Conservation (phyloP, 2,888 invertebrate species). For the Lucinisca nassula region DNA sequence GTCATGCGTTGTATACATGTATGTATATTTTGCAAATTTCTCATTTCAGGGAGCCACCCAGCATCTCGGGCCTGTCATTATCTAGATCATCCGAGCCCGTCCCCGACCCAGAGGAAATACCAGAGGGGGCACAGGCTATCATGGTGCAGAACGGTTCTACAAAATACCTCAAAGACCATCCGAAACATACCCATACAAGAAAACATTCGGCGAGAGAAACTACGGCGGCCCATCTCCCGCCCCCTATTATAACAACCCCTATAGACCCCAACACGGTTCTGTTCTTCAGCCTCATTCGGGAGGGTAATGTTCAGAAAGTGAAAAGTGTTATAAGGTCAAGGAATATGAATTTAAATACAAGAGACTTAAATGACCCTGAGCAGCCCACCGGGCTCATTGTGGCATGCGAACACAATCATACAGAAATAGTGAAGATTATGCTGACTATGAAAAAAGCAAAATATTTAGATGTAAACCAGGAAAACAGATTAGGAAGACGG, state of each 20-base stretch:
- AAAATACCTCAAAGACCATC: slow-evolving; percentile 4
- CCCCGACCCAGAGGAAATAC: background rate
- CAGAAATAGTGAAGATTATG: slow-evolving; percentile 78
- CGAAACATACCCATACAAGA: background rate
- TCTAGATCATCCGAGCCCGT: background rate
- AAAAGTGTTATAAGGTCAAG: slow-evolving; percentile 69
- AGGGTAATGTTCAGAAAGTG: slow-evolving; percentile 65
- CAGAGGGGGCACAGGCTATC: background rate
- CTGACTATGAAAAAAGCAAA: slow-evolving; percentile 76
- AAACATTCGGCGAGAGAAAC: background rate
- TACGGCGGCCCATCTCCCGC: background rate
- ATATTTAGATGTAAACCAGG: slow-evolving; percentile 80
- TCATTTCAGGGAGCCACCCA: background rate
- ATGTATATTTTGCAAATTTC: background rate
- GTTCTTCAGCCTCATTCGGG: slow-evolving; percentile 70
- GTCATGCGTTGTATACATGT: no score
- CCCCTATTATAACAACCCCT: slow-evolving; percentile 25
- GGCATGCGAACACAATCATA: slow-evolving; percentile 75
- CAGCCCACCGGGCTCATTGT: slow-evolving; percentile 79
- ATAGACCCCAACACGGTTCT: slow-evolving; percentile 62
- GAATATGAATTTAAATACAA: slow-evolving; percentile 72
- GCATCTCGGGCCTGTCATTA: background rate
- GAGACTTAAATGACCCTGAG: slow-evolving; percentile 71
- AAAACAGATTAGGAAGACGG: slow-evolving; percentile 75
- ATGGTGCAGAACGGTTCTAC: slow-evolving; percentile 49